These are phyloP conservation scores for Cheirogaleus major DNA, from an alignment of 2,797 vertebrate species.

Conservation along the genomic window DNA sequence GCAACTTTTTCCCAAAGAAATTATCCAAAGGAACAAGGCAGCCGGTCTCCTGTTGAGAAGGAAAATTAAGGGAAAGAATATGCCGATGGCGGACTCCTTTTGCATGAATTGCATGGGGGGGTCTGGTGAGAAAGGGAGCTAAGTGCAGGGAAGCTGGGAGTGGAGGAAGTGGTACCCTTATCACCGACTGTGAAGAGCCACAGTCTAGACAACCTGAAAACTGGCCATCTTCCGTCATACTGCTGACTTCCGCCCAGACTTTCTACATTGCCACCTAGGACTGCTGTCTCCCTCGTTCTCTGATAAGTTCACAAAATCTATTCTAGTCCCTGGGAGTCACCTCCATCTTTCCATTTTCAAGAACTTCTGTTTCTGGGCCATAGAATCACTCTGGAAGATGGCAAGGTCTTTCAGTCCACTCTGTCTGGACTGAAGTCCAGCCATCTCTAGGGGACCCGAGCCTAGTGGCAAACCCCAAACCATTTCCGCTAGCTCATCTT, in stretches of 20 bases:
- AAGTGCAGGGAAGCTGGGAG: neutral
- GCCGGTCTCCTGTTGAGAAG: neutral
- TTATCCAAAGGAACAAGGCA: neutral
- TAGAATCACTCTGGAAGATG: neutral
- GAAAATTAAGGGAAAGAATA: neutral
- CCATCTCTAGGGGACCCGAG: neutral
- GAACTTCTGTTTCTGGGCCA: neutral
- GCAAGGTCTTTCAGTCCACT: neutral
- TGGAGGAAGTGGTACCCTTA: neutral
- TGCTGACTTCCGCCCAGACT: neutral
- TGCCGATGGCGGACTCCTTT: neutral
- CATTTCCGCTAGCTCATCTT: neutral
- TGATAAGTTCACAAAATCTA: neutral
- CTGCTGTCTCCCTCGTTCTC: neutral
- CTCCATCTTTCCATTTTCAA: neutral
- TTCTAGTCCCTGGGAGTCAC: neutral
- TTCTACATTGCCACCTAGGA: neutral
- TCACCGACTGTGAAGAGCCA: rapidly evolving
- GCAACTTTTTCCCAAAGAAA: neutral
- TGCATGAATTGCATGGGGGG: neutral
- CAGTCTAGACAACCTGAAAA: neutral
- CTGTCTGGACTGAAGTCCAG: neutral
- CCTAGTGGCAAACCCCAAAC: neutral
- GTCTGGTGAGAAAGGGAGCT: neutral
- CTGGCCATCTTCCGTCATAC: neutral